Conservation (phyloP, 2,797 vertebrate genomes). For the Falco biarmicus region DNA sequence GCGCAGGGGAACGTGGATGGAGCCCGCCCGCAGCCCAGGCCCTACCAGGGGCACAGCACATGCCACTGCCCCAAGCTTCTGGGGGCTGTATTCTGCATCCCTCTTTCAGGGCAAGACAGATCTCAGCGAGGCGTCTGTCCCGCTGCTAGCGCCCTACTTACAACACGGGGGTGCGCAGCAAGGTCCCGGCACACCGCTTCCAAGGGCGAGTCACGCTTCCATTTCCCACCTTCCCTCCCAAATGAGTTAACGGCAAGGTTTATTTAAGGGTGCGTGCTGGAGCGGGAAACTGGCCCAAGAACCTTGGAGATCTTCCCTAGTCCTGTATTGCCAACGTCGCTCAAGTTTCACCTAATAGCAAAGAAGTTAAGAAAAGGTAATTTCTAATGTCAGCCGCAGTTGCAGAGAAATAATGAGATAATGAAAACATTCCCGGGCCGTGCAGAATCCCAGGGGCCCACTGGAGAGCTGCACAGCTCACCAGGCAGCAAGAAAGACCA, state of each 20-base stretch:
- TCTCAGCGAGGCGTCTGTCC: background rate
- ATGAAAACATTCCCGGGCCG: background rate
- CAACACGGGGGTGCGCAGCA: fast-evolving
- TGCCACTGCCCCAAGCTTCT: background rate
- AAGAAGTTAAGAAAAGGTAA: background rate
- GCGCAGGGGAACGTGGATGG: fast-evolving
- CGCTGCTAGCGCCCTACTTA: background rate
- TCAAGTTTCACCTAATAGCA: background rate
- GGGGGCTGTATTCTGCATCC: background rate
- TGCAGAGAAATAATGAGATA: background rate
- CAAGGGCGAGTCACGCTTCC: background rate
- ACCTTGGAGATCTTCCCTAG: background rate
- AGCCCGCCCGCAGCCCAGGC: background rate
- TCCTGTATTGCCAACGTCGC: background rate
- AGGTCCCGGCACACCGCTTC: background rate
- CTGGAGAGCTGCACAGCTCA: background rate
- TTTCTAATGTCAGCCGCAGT: fast-evolving
- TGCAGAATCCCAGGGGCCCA: background rate
- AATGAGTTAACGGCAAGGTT: background rate
- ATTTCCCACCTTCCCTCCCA: background rate
- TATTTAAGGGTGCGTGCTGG: fast-evolving
- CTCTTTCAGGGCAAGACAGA: background rate
- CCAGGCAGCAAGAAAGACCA: background rate
- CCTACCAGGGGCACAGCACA: background rate
- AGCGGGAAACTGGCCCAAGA: background rate